Percentiles rank a stretch among this genome's conserved stretches.
Conservation (phyloP, 2,888 invertebrate species). For the Zeuzera pyrina region DNA sequence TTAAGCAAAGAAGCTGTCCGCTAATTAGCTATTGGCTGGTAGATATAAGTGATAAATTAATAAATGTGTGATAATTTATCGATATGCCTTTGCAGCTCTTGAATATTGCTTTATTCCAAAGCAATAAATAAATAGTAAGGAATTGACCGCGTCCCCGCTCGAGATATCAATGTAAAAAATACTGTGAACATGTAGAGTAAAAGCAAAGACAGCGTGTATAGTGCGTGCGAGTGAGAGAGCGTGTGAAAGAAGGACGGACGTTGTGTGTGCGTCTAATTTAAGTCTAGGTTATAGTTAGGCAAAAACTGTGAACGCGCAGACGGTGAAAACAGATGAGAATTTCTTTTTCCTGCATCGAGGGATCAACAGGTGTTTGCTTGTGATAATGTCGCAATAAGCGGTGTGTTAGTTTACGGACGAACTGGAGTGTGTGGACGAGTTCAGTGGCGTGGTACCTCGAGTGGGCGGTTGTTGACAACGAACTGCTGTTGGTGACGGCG, state of each 20-base stretch:
- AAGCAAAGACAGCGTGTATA: conserved; percentile 40
- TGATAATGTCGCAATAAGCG: conserved; percentile 59
- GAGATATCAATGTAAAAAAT: conserved; percentile 58
- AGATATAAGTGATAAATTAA: conserved; percentile 31
- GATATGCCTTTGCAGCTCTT: conserved; percentile 47
- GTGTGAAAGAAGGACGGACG: conserved; percentile 26
- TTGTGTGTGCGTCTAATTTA: conserved; percentile 41
- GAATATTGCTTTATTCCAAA: background rate
- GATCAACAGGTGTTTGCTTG: conserved; percentile 52
- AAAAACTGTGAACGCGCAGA: conserved; percentile 54
- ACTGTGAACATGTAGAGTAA: conserved; percentile 47
- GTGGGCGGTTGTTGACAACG: conserved; percentile 51
- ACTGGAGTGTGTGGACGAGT: conserved; percentile 17
- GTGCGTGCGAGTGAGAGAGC: conserved; percentile 25
- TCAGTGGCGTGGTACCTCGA: conserved; percentile 28
- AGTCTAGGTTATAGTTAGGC: conserved; percentile 70
- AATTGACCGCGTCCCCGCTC: conserved; percentile 55
- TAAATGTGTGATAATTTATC: conserved; percentile 50
- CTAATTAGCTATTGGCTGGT: conserved; percentile 26
- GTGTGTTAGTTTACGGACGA: conserved; percentile 34
- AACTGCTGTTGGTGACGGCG: conserved; percentile 34
- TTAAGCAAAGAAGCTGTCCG: conserved; percentile 22
- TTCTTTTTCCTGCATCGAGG: conserved; percentile 42
- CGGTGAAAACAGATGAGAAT: conserved; percentile 19
- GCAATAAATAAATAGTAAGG: conserved; percentile 19